Evolutionary conservation across 2,888 invertebrate genomes (phyloP), one percentile per base, ranked within the genome.

Genomic region (Patella caerulea): DNA sequence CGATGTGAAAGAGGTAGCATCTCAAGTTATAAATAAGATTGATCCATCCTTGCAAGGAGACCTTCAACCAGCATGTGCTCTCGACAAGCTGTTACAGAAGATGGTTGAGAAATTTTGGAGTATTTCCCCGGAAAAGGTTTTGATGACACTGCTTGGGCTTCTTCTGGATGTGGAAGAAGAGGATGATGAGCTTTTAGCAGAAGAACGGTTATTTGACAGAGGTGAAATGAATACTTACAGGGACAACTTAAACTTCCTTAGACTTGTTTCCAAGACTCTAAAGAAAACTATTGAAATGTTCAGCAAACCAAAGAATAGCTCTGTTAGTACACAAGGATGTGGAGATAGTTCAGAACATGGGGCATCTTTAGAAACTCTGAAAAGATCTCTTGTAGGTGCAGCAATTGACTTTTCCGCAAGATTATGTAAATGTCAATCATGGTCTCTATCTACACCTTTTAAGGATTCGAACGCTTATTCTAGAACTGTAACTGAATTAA

Each of bases 191-290:
- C 80, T 88, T 88, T 84, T 82, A 12, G 75, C 78, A 24, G 84
- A 82, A 55, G 88, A 87, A 77, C 79, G 90, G 29, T 83, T 90
- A 53, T 91, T 91, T 86, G 90, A 90, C 82, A 88, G 86, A 76
- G 89, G 90, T n/a, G 90, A 90, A 78, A 86, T 90, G 86, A 91
- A 91, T 81, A 88, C 89, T 2, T 91, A 88, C 82, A 83, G 86
- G 74, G 90, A 91, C 76, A 84, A 87, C 34, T 73, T 86, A 0
- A 76, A 83, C 29, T 83, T 88, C 71, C 76, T 79, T 1, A 71
- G 77, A 24, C 72, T 72, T 54, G 54, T 78, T 5, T 59, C 70
- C 2, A 11, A 45, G 14, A 29, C 34, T 19, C 24, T 79, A 17
- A 65, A 9, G 14, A 65, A 65, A 17, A 17, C 17, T 59, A 45